A percentile compares a stretch with the other conserved stretches of the same genome.
Evolutionary conservation across 53 echinoderm and acorn worm species (phyloP).

Genomic region (Arbacia lixula): DNA sequence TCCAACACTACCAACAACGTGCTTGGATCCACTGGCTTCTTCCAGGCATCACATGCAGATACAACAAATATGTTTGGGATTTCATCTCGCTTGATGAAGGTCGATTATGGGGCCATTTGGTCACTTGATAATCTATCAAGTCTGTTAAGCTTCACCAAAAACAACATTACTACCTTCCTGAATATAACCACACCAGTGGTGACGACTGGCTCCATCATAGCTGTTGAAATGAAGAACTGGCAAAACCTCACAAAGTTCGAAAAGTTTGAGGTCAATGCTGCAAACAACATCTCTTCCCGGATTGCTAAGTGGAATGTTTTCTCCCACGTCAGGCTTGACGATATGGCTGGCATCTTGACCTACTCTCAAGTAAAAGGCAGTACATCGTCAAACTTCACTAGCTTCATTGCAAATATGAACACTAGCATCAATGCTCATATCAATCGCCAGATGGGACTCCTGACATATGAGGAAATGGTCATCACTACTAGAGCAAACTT

Average conservation of each 20-base stretch:
- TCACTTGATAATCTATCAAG: background rate
- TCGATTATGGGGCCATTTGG: background rate
- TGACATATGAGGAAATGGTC: constrained; percentile 11
- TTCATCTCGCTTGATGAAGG: background rate
- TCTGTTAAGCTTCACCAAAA: background rate
- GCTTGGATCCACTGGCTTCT: background rate
- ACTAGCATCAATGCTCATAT: constrained; percentile 1
- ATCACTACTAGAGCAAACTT: constrained; percentile 8
- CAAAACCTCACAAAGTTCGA: background rate
- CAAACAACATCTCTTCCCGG: background rate
- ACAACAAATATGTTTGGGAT: background rate
- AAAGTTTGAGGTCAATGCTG: constrained; percentile 14
- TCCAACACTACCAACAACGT: background rate
- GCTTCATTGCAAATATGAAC: background rate
- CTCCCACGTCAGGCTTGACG: background rate
- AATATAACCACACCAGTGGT: background rate
- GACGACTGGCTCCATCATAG: background rate
- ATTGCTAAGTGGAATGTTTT: background rate
- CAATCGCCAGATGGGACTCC: background rate
- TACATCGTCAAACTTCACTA: constrained; percentile 9
- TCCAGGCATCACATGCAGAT: background rate
- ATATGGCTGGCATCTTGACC: constrained; percentile 5
- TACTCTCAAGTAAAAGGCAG: background rate
- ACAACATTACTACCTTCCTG: background rate
- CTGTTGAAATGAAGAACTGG: background rate